Percentiles rank a stretch among this genome's conserved stretches.
Conservation (phyloP, 30 jellyfish, hydroid and myxozoan genomes). For the Turritopsis dohrnii region DNA sequence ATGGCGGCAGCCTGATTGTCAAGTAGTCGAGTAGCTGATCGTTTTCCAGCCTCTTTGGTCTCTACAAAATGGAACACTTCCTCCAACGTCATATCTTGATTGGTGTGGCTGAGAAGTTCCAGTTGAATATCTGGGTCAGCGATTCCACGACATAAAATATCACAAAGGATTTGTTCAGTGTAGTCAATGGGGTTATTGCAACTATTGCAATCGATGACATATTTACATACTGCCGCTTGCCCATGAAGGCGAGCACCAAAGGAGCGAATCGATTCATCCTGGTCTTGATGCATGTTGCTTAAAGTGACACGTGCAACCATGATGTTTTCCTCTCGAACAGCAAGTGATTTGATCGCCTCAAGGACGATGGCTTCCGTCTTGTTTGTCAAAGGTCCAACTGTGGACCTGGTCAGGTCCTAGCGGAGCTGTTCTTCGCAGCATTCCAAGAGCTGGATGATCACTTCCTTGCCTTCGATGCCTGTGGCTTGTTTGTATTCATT, state of each 20-base stretch:
- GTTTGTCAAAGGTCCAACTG: slow-evolving; percentile 38
- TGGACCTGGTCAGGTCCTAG: slow-evolving; percentile 37
- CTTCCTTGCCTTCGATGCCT: slow-evolving; percentile 25
- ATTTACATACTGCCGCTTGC: slow-evolving; percentile 45
- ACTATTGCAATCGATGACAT: slow-evolving; percentile 24
- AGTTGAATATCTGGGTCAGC: no score
- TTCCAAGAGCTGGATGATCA: slow-evolving; percentile 29
- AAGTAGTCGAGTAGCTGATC: slow-evolving; percentile 26
- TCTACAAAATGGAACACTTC: no score
- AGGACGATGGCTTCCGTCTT: slow-evolving; percentile 20
- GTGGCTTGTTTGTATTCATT: slow-evolving; percentile 38
- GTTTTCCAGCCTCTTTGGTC: slow-evolving; percentile 33
- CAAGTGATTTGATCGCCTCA: slow-evolving; percentile 27
- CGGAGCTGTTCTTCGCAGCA: slow-evolving; percentile 35
- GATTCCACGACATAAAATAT: no score
- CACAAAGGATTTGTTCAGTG: slow-evolving; percentile 43
- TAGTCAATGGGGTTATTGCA: slow-evolving; percentile 23
- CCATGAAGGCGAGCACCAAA: slow-evolving; percentile 54
- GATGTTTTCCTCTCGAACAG: no score
- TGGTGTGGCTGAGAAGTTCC: no score
- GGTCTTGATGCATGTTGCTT: slow-evolving; percentile 30
- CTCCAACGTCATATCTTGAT: no score
- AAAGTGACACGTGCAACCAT: slow-evolving; percentile 42
- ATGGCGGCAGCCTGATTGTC: slow-evolving; percentile 21
- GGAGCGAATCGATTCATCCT: no score